A percentile compares a stretch with the other conserved stretches of the same genome.
Conservation (phyloP, 2,888 invertebrate species). For the Eustalomyia histrio region DNA sequence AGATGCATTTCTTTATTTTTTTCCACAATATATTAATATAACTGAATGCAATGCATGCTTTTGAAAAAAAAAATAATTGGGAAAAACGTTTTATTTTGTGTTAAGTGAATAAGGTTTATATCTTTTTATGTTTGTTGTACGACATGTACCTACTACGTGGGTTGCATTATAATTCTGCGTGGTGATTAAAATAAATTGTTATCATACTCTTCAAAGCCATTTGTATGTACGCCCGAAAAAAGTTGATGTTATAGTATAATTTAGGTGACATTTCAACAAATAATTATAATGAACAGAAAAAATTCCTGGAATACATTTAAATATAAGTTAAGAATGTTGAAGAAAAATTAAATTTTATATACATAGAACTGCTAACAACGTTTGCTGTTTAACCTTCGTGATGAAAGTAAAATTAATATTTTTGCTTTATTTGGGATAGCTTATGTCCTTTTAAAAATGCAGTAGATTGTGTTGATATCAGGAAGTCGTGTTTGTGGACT, state of each 20-base stretch:
- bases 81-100: constrained; percentile 44
- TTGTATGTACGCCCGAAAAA: constrained; percentile 48
- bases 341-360: too few species aligned
- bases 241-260: constrained; percentile 25
- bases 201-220: constrained; percentile 39
- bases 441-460: too few species aligned
- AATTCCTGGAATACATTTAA: constrained; percentile 38
- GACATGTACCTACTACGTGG: constrained; percentile 53
- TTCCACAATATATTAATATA: too few species aligned
- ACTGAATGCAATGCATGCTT: too few species aligned
- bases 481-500: too few species aligned
- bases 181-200: constrained; percentile 56
- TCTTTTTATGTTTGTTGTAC: constrained; percentile 40
- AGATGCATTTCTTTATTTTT: too few species aligned
- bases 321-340: neutral
- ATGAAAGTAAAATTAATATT: too few species aligned
- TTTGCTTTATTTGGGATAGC: too few species aligned
- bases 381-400: too few species aligned
- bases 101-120: constrained; percentile 31
- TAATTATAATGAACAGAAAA: constrained; percentile 41
- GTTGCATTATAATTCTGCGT: constrained; percentile 56
- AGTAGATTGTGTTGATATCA: too few species aligned
- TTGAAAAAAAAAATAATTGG: too few species aligned
- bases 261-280: constrained; percentile 45
- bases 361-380: too few species aligned